These are phyloP conservation scores for Sorex maritimensis DNA, from an alignment of 2,797 vertebrate species.

Conservation along the genomic window DNA sequence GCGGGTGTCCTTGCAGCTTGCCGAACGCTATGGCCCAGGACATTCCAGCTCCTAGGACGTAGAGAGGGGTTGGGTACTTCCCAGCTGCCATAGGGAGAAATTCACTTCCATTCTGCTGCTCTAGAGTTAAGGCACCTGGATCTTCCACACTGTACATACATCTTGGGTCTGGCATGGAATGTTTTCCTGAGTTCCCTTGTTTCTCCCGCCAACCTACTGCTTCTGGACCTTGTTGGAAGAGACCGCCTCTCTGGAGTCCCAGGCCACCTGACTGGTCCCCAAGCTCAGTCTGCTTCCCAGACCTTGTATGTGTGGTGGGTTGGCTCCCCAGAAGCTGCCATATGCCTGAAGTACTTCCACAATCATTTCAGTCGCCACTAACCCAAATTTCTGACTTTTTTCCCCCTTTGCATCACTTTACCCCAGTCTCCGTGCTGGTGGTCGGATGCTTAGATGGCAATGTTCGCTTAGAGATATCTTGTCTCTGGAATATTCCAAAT, in stretches of 20 bases:
- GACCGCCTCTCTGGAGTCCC: not conserved
- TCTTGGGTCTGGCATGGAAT: not conserved
- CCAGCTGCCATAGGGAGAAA: not conserved
- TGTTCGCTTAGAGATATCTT: constrained; percentile 10
- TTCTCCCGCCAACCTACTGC: not conserved
- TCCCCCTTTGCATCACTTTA: not conserved
- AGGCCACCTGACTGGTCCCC: not conserved
- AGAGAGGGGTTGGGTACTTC: not conserved
- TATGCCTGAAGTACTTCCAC: not conserved
- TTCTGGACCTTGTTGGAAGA: not conserved
- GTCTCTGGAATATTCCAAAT: not conserved
- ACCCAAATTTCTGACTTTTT: constrained; percentile 33
- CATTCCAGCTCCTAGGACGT: not conserved
- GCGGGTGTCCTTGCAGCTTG: not conserved
- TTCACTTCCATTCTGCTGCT: not conserved
- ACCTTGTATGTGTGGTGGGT: not conserved
- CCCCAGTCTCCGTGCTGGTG: not conserved
- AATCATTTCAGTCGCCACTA: not conserved
- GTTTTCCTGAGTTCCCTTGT: not conserved
- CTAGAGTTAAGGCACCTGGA: not conserved
- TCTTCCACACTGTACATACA: not conserved
- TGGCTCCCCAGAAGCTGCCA: not conserved
- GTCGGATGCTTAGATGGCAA: not conserved
- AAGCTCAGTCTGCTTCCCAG: not conserved
- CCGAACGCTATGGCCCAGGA: not conserved